phyloP scores from a whole-genome alignment of 1,140 invertebrate genomes.

The Heliconius nattereri region DNA sequence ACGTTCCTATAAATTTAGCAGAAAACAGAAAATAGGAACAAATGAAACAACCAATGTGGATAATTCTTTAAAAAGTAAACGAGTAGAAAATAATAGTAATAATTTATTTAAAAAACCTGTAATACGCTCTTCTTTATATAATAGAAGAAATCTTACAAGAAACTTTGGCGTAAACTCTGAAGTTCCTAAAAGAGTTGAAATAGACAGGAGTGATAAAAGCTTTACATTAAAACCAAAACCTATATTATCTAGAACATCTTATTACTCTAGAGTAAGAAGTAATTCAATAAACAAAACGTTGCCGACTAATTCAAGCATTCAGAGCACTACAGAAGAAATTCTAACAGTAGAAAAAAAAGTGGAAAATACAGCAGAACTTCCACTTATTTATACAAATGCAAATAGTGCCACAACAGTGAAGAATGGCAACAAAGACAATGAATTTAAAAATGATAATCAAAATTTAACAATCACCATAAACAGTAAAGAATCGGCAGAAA shows the following conservation, averaged over 20 bases:
- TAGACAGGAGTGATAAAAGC: slow-evolving; percentile 42
- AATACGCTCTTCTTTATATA: slow-evolving; percentile 41
- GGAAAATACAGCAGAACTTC: slow-evolving; percentile 58
- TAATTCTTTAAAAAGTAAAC: slow-evolving; percentile 46
- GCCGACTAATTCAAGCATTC: slow-evolving; percentile 39
- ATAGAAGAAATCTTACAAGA: slow-evolving; percentile 45
- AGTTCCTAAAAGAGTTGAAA: slow-evolving; percentile 32
- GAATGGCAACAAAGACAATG: slow-evolving; percentile 23
- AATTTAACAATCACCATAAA: slow-evolving; percentile 58
- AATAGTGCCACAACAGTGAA: neutral
- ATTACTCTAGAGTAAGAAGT: slow-evolving; percentile 63
- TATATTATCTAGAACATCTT: slow-evolving; percentile 62
- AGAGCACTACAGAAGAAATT: slow-evolving; percentile 37
- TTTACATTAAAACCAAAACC: slow-evolving; percentile 46
- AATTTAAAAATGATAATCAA: slow-evolving; percentile 35
- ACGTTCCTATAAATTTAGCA: slow-evolving; percentile 64
- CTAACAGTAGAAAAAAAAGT: slow-evolving; percentile 51
- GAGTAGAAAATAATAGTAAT: slow-evolving; percentile 12
- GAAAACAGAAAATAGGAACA: slow-evolving; percentile 64
- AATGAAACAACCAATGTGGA: slow-evolving; percentile 50
- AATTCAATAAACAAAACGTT: slow-evolving; percentile 44
- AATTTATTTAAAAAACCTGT: slow-evolving; percentile 53
- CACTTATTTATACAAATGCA: slow-evolving; percentile 64
- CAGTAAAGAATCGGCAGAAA: slow-evolving; percentile 64
- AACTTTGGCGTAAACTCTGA: slow-evolving; percentile 43